A percentile compares a stretch with the other conserved stretches of the same genome.
These are phyloP conservation scores for Sclerurus mexicanus DNA, from an alignment of 2,113 vertebrate species.

Conservation along the genomic window DNA sequence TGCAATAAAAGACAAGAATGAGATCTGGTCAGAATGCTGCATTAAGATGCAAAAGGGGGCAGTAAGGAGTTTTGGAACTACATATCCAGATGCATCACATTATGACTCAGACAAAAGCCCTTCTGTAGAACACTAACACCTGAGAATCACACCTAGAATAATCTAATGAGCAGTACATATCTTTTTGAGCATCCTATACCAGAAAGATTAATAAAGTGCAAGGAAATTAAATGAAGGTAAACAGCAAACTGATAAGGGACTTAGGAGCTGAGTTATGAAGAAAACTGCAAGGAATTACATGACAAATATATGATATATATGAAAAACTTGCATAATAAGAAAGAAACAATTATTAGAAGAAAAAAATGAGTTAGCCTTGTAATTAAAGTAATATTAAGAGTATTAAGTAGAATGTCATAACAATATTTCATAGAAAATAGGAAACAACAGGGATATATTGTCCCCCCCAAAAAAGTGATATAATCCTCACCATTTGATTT, in stretches of 20 bases:
- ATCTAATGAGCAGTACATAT: background rate
- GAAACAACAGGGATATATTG: background rate
- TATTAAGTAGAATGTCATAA: background rate
- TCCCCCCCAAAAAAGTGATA: background rate
- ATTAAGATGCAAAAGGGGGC: background rate
- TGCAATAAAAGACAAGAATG: background rate
- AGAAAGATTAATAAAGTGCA: background rate
- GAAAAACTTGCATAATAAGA: background rate
- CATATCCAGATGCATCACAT: background rate
- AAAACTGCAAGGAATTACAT: background rate
- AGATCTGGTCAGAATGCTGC: background rate
- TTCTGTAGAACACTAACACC: background rate
- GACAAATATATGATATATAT: background rate
- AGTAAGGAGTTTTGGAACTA: background rate
- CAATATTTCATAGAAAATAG: background rate
- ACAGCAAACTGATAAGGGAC: background rate
- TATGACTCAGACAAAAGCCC: background rate
- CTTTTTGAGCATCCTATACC: background rate
- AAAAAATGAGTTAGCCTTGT: background rate
- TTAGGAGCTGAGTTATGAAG: background rate
- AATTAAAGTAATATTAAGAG: background rate
- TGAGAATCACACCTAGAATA: background rate
- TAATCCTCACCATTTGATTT: conserved; percentile 28
- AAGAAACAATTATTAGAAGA: background rate
- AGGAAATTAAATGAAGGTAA: background rate